Evolutionary conservation across 2,888 invertebrate genomes (phyloP).

Genomic region (Drosophila cyrtoloma): DNA sequence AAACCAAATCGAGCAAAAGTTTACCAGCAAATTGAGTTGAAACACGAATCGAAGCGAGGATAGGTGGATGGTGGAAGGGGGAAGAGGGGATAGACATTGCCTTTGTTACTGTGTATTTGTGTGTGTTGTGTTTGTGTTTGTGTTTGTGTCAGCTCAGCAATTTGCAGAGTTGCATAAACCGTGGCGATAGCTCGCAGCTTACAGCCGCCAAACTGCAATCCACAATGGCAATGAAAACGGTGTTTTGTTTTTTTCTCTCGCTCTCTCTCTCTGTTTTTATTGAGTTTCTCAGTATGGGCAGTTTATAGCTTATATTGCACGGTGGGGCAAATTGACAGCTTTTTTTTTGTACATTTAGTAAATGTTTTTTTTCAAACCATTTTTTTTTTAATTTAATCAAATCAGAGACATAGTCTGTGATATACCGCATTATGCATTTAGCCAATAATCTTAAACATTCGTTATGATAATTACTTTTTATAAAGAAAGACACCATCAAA

Average conservation of each 20-base stretch:
- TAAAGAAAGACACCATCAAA: neutral
- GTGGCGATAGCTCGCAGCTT: conserved; percentile 47
- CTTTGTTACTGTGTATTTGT: neutral
- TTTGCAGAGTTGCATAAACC: conserved; percentile 62
- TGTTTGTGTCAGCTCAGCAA: conserved; percentile 48
- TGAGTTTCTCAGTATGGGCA: conserved; percentile 19
- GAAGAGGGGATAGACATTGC: neutral
- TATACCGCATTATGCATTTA: too few relatives aligned
- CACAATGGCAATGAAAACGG: conserved; percentile 26
- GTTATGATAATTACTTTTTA: neutral
- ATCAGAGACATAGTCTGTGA: too few relatives aligned
- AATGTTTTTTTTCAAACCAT: neutral
- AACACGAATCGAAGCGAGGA: conserved; percentile 31
- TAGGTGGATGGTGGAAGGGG: neutral
- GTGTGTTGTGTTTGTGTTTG: conserved; percentile 8
- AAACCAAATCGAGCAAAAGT: conserved; percentile 55
- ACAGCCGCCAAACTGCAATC: conserved; percentile 61
- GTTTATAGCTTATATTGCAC: conserved; percentile 29
- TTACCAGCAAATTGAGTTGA: conserved; percentile 65
- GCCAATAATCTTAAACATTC: too few relatives aligned
- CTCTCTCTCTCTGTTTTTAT: neutral
- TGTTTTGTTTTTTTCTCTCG: neutral
- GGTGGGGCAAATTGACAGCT: neutral
- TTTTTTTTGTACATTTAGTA: neutral
- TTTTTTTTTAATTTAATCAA: neutral